phyloP scores from a whole-genome alignment of 2,113 vertebrate genomes.

The Micronycteris hirsuta region DNA sequence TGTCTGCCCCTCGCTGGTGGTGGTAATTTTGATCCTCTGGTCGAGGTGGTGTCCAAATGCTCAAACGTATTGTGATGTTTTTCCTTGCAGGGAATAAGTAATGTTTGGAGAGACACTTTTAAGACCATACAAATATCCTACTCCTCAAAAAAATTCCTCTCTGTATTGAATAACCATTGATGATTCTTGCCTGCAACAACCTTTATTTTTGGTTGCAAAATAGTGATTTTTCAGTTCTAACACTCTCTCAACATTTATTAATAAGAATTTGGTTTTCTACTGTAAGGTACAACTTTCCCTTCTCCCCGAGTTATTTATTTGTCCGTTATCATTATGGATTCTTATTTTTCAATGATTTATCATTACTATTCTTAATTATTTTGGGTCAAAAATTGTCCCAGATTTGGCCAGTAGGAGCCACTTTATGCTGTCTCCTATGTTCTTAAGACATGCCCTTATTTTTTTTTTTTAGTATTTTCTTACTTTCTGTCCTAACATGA shows the following conservation, averaged over 20 bases:
- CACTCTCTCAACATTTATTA: neutral
- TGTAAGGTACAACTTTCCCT: neutral
- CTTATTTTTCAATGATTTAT: neutral
- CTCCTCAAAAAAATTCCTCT: neutral
- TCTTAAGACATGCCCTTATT: neutral
- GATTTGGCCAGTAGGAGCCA: neutral
- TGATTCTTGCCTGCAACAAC: neutral
- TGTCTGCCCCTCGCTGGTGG: neutral
- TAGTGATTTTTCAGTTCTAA: neutral
- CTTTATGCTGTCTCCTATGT: neutral
- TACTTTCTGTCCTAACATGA: neutral
- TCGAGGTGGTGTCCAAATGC: neutral
- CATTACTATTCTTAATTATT: neutral
- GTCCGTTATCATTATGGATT: neutral
- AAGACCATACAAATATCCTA: neutral
- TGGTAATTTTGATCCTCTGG: neutral
- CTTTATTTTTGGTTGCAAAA: neutral
- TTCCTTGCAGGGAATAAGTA: neutral
- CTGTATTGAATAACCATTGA: neutral
- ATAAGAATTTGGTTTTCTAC: neutral
- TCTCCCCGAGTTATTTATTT: neutral
- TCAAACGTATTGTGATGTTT: neutral
- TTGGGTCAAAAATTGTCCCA: neutral
- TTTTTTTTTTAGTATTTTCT: neutral
- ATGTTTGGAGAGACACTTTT: neutral